These are phyloP conservation scores for Epicauta chinensis DNA, from an alignment of 1,140 invertebrate genomes.

Conservation along the genomic window DNA sequence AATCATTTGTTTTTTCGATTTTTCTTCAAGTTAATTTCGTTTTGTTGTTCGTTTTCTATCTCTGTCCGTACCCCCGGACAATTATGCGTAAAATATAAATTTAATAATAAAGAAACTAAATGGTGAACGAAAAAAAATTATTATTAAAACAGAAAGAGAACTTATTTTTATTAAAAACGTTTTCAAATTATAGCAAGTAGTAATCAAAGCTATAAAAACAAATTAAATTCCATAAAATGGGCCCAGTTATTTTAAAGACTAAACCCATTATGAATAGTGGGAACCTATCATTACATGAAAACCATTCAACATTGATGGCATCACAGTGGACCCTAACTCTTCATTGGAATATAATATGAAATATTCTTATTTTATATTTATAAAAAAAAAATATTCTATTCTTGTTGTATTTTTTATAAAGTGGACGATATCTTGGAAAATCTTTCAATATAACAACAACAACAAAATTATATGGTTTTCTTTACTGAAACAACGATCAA, in stretches of 20 bases:
- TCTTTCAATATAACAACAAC: too few species aligned
- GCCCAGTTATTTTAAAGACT: conserved; percentile 36
- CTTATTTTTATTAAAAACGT: conserved; percentile 40
- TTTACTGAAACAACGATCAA: too few species aligned
- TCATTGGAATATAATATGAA: conserved; percentile 23
- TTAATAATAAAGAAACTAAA: too few species aligned
- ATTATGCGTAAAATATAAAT: too few species aligned
- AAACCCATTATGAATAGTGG: conserved; percentile 37
- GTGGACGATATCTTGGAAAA: conserved; percentile 13
- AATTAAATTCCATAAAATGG: conserved; percentile 43
- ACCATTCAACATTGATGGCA: conserved; percentile 28
- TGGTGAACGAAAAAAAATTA: too few species aligned
- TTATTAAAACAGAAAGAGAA: not conserved
- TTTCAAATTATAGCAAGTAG: conserved; percentile 41
- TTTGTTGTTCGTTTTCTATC: too few species aligned
- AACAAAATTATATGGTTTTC: too few species aligned
- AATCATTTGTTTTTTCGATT: conserved; percentile 31
- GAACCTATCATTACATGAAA: conserved; percentile 37
- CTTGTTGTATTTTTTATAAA: conserved; percentile 23
- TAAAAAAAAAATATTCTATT: too few species aligned
- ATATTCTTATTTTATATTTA: conserved; percentile 28
- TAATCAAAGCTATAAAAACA: conserved; percentile 45
- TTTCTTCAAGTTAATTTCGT: conserved; percentile 10
- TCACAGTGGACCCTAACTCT: conserved; percentile 22
- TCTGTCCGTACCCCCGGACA: too few species aligned